Evolutionary conservation across 2,113 vertebrate species (phyloP).

Genomic region (Marmota flaviventris): DNA sequence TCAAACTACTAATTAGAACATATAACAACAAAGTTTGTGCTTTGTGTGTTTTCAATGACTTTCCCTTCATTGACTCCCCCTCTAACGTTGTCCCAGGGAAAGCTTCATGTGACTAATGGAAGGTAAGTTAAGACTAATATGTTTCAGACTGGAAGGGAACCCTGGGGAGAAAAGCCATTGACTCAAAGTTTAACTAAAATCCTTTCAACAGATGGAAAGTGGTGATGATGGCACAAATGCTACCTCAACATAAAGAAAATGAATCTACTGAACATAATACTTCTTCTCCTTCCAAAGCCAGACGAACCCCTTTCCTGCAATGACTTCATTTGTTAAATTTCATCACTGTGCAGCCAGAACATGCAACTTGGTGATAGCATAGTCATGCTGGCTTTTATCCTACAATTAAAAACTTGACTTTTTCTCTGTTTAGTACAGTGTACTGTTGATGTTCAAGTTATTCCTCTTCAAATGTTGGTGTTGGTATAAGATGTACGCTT

Average conservation of each 20-base stretch:
- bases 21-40: conserved; percentile 25
- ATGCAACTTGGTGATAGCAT: not conserved
- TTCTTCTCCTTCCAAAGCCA: not conserved
- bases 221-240: not conserved
- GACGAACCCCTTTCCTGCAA: not conserved
- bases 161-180: not conserved
- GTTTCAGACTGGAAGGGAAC: not conserved
- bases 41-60: conserved; percentile 14
- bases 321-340: not conserved
- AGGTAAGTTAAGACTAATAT: not conserved
- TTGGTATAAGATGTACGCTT: not conserved
- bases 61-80: not conserved
- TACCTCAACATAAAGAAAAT: not conserved
- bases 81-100: not conserved
- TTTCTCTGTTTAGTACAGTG: not conserved
- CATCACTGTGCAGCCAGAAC: not conserved
- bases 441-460: not conserved
- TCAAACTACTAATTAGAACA: not conserved
- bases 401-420: conserved; percentile 1
- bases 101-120: not conserved
- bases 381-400: not conserved
- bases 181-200: not conserved
- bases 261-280: not conserved
- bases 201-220: conserved; percentile 34
- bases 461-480: conserved; percentile 42